Base-by-base conservation (phyloP, 2,888 invertebrate genomes). In the Rhopalosiphum nymphaeae region DNA sequence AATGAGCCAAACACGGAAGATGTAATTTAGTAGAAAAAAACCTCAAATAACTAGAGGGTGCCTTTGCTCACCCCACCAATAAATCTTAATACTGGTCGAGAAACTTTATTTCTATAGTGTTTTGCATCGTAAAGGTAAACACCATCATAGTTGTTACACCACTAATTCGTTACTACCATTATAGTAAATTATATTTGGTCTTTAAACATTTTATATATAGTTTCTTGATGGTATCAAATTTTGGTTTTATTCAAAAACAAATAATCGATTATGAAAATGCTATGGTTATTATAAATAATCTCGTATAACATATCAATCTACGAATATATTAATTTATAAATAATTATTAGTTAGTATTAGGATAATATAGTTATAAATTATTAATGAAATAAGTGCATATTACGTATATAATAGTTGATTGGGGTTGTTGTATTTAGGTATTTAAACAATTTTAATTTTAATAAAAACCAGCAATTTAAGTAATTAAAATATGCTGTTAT, bases 1-100 rank as follows among this genome's bases (percentile, higher is more conserved):
- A 92, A 88, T 42, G 29, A 67, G 49, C 26, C 67, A 67, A 61
- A 88, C 49, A 25, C 21, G 29, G 42, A 29, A 29, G 49, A 88
- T 87, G 29, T 42, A 53, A 92, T 88, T 87, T 88, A 61, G 36
- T 67, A 49, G 21, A 29, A 9, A 92, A 88, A 49, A 44, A 85
- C 67, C 49, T 67, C 2, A 67, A 92, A 88, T 29, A 53, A 87
- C 53, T 26, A 67, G 49, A 67, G 67, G 87, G 67, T 67, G 49
- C 36, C 13, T 92, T 88, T 42, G 13, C 49, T 36, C 42, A 29
- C 91, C 67, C 88, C 49, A 29, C 5, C 42, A 61, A 92, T 92
- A 92, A 92, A 92, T 92, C 92, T 92, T 88, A 53, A 88, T 88
- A 49, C 49, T 53, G 1, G 29, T 87, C 26, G 49, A 49, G 87